Percentiles rank a stretch among this genome's conserved stretches.
Evolutionary conservation across 2,113 vertebrate species (phyloP).

Genomic region (Phyllopteryx taeniolatus): DNA sequence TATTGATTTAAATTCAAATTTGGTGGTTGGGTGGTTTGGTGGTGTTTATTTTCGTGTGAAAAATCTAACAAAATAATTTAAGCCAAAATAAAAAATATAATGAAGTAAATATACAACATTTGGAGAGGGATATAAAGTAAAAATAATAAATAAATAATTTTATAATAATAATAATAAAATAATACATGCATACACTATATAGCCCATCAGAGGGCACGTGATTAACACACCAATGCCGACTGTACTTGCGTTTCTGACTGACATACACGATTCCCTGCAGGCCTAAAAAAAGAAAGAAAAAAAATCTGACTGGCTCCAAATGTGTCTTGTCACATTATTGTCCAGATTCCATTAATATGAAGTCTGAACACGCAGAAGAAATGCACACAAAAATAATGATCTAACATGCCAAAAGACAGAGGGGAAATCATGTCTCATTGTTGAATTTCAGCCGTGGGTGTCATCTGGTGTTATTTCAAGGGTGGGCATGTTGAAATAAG

Average conservation of each 20-base stretch:
- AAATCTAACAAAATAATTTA: too few species aligned
- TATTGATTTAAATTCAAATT: too few species aligned
- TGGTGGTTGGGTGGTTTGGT: too few species aligned
- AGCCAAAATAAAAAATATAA: too few species aligned
- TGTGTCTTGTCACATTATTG: slow-evolving; percentile 24
- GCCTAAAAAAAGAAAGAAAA: not conserved
- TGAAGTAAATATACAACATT: too few species aligned
- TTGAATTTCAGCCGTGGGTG: not conserved
- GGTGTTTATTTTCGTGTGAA: too few species aligned
- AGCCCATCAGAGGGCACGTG: not conserved
- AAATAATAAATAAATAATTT: too few species aligned
- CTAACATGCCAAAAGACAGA: not conserved
- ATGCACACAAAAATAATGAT: not conserved
- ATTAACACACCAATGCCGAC: not conserved
- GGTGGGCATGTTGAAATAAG: not conserved
- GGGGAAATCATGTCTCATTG: not conserved
- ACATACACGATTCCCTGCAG: not conserved
- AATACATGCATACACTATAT: not conserved
- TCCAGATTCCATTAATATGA: slow-evolving; percentile 1
- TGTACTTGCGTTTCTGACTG: slow-evolving; percentile 19
- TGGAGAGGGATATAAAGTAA: too few species aligned
- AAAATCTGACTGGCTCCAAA: slow-evolving; percentile 23
- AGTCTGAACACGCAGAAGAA: slow-evolving; percentile 7
- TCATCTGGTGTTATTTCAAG: not conserved
- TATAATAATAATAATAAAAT: not conserved